These are phyloP conservation scores for Alouatta palliata DNA, from an alignment of 2,113 vertebrate genomes.

Conservation along the genomic window DNA sequence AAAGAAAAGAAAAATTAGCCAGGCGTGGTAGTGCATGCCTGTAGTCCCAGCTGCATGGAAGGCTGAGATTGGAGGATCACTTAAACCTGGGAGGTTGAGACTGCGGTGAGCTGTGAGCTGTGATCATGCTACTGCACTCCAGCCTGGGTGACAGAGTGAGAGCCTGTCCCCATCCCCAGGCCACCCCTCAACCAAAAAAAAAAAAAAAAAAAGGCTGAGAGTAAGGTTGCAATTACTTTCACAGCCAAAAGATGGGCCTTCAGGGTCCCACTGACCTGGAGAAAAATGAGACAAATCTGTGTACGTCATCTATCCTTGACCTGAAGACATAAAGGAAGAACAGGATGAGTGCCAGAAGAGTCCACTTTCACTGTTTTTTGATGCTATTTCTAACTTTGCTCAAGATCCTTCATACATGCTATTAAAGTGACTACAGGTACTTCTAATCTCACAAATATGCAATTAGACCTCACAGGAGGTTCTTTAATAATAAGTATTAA, in stretches of 20 bases:
- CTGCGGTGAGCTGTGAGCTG: background rate
- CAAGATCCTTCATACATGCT: background rate
- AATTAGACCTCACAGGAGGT: conserved; percentile 14
- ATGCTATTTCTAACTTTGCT: background rate
- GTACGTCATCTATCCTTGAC: background rate
- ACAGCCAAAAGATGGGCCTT: background rate
- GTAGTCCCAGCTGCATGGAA: background rate
- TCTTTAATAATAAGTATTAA: conserved; percentile 46
- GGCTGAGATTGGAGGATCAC: background rate
- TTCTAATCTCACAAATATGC: background rate
- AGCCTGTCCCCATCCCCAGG: no score
- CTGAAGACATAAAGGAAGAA: conserved; percentile 24
- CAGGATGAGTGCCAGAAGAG: background rate
- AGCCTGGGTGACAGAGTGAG: background rate
- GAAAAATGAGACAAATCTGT: background rate
- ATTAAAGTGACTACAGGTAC: background rate
- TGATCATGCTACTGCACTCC: background rate
- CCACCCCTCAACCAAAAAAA: background rate
- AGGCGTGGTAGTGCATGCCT: background rate
- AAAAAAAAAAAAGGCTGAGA: background rate
- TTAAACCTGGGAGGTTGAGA: background rate
- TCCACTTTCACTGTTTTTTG: background rate
- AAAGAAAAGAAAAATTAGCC: background rate
- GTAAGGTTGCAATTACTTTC: background rate
- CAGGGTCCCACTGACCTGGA: background rate